Evolutionary conservation across 2,797 vertebrate genomes (phyloP).

Genomic region (Thaleichthys pacificus): DNA sequence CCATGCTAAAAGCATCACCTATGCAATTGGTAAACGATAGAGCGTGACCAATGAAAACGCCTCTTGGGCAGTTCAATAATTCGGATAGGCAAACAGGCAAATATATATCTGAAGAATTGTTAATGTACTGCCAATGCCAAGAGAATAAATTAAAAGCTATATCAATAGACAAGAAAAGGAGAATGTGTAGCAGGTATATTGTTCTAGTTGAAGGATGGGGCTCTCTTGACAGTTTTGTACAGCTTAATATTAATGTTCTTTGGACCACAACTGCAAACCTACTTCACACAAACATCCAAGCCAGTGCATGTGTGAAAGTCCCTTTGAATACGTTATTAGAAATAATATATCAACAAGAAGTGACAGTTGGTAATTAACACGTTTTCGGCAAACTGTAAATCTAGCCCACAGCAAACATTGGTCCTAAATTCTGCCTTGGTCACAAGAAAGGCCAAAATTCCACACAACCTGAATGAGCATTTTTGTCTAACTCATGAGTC

Average conservation of each 20-base stretch:
- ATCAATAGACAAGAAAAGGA: not conserved
- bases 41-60: not conserved
- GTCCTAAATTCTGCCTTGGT: conserved; percentile 47
- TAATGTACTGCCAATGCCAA: not conserved
- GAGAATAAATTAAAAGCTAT: not conserved
- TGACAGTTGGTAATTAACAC: conserved; percentile 68
- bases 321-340: conserved; percentile 46
- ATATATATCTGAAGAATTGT: not conserved
- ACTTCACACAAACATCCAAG: not conserved
- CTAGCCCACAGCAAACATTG: conserved; percentile 52
- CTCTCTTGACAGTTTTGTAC: not conserved
- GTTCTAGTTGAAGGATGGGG: not conserved
- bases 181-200: not conserved
- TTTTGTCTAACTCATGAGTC: conserved; percentile 35
- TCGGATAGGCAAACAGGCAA: not conserved
- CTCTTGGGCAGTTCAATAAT: not conserved
- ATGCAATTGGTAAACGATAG: not conserved
- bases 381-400: conserved; percentile 71
- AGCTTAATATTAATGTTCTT: not conserved
- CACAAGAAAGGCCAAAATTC: conserved; percentile 67
- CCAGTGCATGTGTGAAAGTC: not conserved
- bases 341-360: conserved; percentile 54
- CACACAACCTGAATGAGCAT: conserved; percentile 47
- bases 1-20: not conserved
- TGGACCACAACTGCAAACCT: not conserved